These are phyloP conservation scores for Ichneumoninae sp. DNA, from an alignment of 2,888 invertebrate genomes.

Conservation along the genomic window DNA sequence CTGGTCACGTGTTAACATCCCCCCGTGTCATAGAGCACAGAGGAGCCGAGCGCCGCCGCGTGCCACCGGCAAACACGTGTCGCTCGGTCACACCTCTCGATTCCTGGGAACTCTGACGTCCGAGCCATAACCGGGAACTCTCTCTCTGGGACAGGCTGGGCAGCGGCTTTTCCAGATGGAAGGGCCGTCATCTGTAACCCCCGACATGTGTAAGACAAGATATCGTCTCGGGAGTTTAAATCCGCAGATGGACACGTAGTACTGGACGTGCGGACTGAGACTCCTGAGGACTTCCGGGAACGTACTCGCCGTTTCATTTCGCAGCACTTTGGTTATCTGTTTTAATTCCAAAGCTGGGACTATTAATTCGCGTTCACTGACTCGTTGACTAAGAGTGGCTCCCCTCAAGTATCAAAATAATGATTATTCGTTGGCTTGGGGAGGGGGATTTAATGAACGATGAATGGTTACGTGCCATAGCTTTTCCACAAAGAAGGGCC, in stretches of 20 bases:
- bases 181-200: neutral
- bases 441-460: conserved; percentile 26
- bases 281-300: too few relatives aligned
- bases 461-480: conserved; percentile 49
- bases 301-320: too few relatives aligned
- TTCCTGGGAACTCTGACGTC: conserved; percentile 68
- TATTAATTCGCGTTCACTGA: conserved; percentile 11
- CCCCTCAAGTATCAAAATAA: too few relatives aligned
- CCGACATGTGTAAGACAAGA: neutral
- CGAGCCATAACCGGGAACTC: conserved; percentile 24
- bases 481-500: neutral
- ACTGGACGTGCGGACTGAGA: neutral
- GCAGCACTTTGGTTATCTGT: neutral
- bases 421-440: conserved; percentile 14
- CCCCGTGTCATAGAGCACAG: conserved; percentile 68
- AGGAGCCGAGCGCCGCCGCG: conserved; percentile 63
- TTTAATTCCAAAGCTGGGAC: neutral
- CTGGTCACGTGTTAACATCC: conserved; percentile 75
- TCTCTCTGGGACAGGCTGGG: neutral
- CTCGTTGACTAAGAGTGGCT: too few relatives aligned
- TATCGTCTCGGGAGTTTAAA: neutral
- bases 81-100: conserved; percentile 70
- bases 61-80: conserved; percentile 71
- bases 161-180: neutral
- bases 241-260: neutral